Percentiles rank a stretch among this genome's conserved stretches.
Evolutionary conservation across 2,113 vertebrate species (phyloP).

Genomic region (Crocuta crocuta): DNA sequence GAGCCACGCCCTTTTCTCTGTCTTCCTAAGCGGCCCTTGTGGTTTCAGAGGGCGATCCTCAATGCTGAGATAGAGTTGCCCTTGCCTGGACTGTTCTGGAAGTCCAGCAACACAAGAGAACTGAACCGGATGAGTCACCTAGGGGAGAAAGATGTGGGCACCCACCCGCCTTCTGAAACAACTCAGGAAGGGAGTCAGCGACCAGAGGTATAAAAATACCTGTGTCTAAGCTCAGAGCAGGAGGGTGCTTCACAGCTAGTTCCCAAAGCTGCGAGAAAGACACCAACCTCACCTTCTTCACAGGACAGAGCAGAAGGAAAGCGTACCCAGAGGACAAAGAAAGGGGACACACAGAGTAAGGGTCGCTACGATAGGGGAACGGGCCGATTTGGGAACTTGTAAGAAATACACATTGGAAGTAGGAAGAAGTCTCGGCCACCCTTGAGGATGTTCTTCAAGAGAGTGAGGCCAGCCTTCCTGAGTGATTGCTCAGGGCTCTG

Average conservation of each 20-base stretch:
- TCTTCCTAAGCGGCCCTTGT: neutral
- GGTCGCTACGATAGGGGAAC: neutral
- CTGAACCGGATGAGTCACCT: neutral
- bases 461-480: neutral
- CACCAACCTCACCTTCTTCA: too few species aligned
- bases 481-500: neutral
- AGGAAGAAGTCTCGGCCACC: neutral
- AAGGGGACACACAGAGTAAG: neutral
- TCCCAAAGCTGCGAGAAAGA: too few species aligned
- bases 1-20: neutral
- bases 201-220: constrained; percentile 46
- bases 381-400: neutral
- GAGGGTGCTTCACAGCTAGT: too few species aligned
- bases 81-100: neutral
- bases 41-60: neutral
- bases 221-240: neutral
- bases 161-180: neutral
- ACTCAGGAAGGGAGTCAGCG: constrained; percentile 15
- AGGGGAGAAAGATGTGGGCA: neutral
- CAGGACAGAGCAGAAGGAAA: too few species aligned
- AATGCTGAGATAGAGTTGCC: neutral
- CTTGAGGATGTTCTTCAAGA: neutral
- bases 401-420: neutral
- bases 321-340: neutral
- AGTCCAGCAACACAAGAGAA: neutral